Base-by-base conservation (phyloP, 2,113 vertebrate genomes). In the Osmerus eperlanus region DNA sequence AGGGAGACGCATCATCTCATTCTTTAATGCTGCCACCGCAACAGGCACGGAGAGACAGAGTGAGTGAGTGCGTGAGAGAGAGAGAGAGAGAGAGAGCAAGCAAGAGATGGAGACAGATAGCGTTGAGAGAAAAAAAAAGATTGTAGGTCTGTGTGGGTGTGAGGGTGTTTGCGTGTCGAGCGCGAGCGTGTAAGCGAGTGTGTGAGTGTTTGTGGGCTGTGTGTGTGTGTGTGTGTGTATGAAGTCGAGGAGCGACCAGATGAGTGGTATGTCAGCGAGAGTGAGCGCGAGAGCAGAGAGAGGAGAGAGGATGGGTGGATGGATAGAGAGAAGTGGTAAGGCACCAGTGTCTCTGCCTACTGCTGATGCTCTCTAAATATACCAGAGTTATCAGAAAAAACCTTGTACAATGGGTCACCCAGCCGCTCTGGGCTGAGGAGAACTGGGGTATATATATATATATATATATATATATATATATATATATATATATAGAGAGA, bases 1-100 rank as follows among this genome's bases (percentile, higher is more conserved):
- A 71, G 95, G 94, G 67, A 92, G 92, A 91, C 81, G 91, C 95
- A 98, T 97, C 85, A 92, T 86, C 64, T 76, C 81, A 88, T 80
- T 41, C 68, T 67, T 76, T 16, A 16, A 66, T 51, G 59, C 47
- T 60, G 66, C 76, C 80, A 36, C 21, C 8, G 9, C 41, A 47
- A 47, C 41, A 12, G 41, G 41, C 41, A 47, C 41, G 0, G 41
- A 47, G 41, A 47, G 41, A 47, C 41, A 11, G 41, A 16, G 65
- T 55, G 72, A 72, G 65, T 67, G 54, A 12, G 68, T n/a, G 61
- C 23, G 29, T 29, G 41, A 47, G 25, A 28, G 60, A 53, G 18
- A 64, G 67, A 53, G 61, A 32, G 59, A 32, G n/a, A 19, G 56
- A 16, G 14, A 25, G 55, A 16, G 59, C 25, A 3, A 18, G 23